phyloP scores from a whole-genome alignment of 1,140 invertebrate species.

The Lasioglossum albipes region DNA sequence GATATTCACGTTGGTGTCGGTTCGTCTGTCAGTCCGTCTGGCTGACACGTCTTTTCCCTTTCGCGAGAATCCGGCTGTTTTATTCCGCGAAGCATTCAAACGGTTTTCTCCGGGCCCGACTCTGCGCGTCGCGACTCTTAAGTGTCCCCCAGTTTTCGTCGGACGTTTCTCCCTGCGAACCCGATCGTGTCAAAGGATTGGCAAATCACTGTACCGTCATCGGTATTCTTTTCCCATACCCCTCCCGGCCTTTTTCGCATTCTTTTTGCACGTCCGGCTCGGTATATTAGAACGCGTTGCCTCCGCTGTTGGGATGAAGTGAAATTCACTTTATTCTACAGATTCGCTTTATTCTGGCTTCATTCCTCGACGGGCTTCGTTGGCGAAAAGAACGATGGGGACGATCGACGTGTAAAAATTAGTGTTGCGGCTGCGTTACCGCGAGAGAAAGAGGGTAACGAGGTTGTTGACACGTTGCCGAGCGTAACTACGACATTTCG shows the following conservation, averaged over 20 bases:
- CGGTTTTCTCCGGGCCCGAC: constrained; percentile 53
- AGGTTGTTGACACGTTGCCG: constrained; percentile 74
- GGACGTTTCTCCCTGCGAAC: constrained; percentile 11
- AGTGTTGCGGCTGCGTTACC: constrained; percentile 15
- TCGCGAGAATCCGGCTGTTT: constrained; percentile 51
- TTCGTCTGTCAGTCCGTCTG: constrained; percentile 39
- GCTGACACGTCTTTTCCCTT: constrained; percentile 53
- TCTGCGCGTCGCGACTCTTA: constrained; percentile 70
- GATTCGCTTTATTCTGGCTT: too few species aligned
- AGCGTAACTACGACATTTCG: constrained; percentile 41
- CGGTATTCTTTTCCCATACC: too few species aligned
- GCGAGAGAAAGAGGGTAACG: constrained; percentile 57
- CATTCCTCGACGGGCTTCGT: too few species aligned
- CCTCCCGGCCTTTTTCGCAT: too few species aligned
- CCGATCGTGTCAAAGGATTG: constrained; percentile 29
- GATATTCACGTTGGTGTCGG: constrained; percentile 29
- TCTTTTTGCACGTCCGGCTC: too few species aligned
- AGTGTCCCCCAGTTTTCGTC: constrained; percentile 70
- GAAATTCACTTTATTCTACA: too few species aligned
- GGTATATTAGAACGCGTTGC: too few species aligned
- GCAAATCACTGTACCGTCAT: constrained; percentile 10
- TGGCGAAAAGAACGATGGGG: too few species aligned
- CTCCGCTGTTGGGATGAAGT: too few species aligned
- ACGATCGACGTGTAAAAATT: constrained; percentile 27
- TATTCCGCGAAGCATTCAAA: constrained; percentile 54